phyloP scores from a whole-genome alignment of 1,140 invertebrate genomes.

The Diorhabda sublineata region DNA sequence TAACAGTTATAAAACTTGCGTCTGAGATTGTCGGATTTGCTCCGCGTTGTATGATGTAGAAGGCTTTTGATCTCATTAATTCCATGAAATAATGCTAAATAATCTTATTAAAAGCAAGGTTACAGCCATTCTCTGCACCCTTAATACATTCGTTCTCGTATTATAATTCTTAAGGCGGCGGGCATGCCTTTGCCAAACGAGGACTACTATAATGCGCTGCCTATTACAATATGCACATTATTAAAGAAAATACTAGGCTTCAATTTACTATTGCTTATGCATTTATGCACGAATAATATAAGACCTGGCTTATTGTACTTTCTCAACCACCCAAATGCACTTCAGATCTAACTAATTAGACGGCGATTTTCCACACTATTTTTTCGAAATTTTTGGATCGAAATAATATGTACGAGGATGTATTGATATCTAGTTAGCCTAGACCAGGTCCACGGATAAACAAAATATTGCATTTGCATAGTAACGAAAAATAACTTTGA shows the following conservation, averaged over 20 bases:
- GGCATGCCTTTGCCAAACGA: neutral
- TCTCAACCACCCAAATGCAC: neutral
- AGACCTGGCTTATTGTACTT: neutral
- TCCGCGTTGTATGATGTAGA: constrained; percentile 42
- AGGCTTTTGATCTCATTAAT: constrained; percentile 61
- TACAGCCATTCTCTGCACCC: constrained; percentile 50
- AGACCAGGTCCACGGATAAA: no score
- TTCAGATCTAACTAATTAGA: neutral
- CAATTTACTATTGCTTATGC: neutral
- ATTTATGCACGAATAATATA: constrained; percentile 4
- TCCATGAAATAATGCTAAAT: constrained; percentile 61
- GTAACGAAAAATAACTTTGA: no score
- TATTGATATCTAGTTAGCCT: no score
- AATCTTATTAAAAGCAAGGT: constrained; percentile 60
- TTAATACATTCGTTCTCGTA: constrained; percentile 45
- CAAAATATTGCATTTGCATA: no score
- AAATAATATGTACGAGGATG: no score
- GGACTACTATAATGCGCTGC: constrained; percentile 23
- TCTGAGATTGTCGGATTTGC: constrained; percentile 27
- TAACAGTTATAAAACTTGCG: no score
- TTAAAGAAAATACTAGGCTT: constrained; percentile 11
- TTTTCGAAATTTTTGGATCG: no score
- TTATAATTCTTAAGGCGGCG: constrained; percentile 43
- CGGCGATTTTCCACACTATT: no score
- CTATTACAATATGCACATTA: constrained; percentile 25